A percentile compares a stretch with the other conserved stretches of the same genome.
Evolutionary conservation across 2,797 vertebrate genomes (phyloP).

Genomic region (Myiotriccus ornatus): DNA sequence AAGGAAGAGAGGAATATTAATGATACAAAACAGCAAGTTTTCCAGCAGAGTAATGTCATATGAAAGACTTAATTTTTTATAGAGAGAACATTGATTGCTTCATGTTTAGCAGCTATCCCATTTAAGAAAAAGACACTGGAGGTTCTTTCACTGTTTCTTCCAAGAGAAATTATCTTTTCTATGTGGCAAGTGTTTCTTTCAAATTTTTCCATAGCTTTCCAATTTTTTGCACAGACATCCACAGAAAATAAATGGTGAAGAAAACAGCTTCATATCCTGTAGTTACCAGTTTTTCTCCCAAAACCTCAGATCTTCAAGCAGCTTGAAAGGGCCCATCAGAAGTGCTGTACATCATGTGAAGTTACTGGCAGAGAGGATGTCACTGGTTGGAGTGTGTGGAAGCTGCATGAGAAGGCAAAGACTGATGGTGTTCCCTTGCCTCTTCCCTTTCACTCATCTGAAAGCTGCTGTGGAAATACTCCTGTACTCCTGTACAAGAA

Average conservation of each 20-base stretch:
- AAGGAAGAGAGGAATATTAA: not conserved
- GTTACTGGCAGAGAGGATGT: not conserved
- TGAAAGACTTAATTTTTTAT: not conserved
- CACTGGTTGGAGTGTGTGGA: rapidly evolving
- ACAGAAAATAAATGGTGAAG: not conserved
- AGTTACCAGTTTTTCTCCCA: not conserved
- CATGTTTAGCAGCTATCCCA: not conserved
- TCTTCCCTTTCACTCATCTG: not conserved
- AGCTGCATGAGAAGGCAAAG: not conserved
- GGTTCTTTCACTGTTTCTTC: not conserved
- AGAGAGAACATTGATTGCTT: not conserved
- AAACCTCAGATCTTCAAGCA: not conserved
- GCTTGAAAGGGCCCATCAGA: not conserved
- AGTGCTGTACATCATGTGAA: not conserved
- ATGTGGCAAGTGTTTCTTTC: not conserved
- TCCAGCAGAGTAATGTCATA: rapidly evolving
- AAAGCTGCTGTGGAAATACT: not conserved
- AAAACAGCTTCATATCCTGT: not conserved
- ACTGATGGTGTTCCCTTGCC: rapidly evolving
- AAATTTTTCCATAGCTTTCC: not conserved
- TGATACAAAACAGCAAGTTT: not conserved
- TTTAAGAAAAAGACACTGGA: not conserved
- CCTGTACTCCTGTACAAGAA: not conserved
- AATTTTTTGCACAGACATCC: not conserved
- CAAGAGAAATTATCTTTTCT: not conserved